Evolutionary conservation across 2,797 vertebrate genomes (phyloP).

Genomic region (Periophthalmus magnuspinnatus): DNA sequence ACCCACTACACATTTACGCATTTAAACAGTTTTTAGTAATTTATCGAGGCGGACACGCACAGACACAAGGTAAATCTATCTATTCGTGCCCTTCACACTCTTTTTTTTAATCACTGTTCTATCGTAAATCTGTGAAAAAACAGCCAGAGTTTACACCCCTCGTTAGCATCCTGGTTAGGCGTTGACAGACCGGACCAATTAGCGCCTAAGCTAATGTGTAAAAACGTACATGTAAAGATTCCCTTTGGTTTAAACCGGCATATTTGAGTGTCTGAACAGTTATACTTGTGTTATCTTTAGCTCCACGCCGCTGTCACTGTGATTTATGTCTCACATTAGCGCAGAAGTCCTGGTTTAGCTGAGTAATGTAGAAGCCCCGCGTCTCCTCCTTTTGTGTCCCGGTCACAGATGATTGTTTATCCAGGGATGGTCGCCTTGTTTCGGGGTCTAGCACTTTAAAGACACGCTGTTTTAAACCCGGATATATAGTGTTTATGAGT

Average conservation of each 20-base stretch:
- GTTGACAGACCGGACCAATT: conserved; percentile 40
- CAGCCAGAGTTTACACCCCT: conserved; percentile 19
- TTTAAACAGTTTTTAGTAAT: conserved; percentile 2
- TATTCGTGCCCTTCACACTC: accelerated
- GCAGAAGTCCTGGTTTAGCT: background rate
- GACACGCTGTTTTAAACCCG: background rate
- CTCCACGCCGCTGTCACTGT: conserved; percentile 27
- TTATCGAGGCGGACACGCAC: conserved; percentile 10
- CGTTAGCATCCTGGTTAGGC: conserved; percentile 38
- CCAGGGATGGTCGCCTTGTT: background rate
- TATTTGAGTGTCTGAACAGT: background rate
- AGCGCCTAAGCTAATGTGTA: conserved; percentile 26
- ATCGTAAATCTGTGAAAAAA: background rate
- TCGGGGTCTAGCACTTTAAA: background rate
- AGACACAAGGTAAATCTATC: conserved; percentile 34
- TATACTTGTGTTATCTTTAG: background rate
- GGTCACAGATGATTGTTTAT: background rate
- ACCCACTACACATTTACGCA: conserved; percentile 10
- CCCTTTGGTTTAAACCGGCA: background rate
- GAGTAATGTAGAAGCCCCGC: no score
- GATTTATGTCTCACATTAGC: background rate
- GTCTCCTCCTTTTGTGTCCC: conserved; percentile 13
- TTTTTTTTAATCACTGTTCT: background rate
- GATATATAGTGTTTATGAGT: background rate
- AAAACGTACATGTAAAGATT: background rate